Evolutionary conservation across 1,140 invertebrate species (phyloP), one percentile per base, ranked within the genome.

Genomic region (Drosophila sechellia): DNA sequence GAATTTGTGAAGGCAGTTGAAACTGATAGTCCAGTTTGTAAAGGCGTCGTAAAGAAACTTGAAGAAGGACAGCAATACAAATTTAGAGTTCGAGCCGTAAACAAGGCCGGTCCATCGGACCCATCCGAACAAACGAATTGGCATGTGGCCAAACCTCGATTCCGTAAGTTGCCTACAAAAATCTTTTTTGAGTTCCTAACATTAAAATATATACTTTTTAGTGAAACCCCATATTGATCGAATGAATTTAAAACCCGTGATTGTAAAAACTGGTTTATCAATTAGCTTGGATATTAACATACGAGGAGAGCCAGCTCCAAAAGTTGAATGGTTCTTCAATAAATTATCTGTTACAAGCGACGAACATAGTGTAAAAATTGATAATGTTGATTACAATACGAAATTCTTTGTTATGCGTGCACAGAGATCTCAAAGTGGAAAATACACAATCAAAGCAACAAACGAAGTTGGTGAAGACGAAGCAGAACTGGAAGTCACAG

Each of bases 21-120:
- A 93, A 94, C 97, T 37, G 93, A 95, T 61, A 97, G 97, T 35
- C 96, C 96, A 55, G 92, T 94, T 50, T 97, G 96, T 81, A 95
- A 96, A 81, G 97, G 96, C 17, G 95, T 95, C 17, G 97, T 99
- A 2, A 95, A 95, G 1, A 97, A 97, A 93, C 93, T 99, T 59
- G 97, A 97, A 90, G 97, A 98, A 93, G 98, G 98, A 20, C 97
- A 98, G 91, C 97, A 97, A 79, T 98, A 98, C 90, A 97, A 99
- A 93, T 99, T 99, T 94, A 94, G 99, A 60, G 96, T 99, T 1
- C 94, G 96, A 46, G 99, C 99, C 40, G 94, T 98, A 0, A 99
- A 99, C 93, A 99, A 99, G 93, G 98, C 98, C 37, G 99, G 99
- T 45, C 95, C 95, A 49, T 98, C 98, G 20, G 98, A 99, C 86